Conservation (phyloP, 1,140 invertebrate genomes). For the Plutomurus gul region DNA sequence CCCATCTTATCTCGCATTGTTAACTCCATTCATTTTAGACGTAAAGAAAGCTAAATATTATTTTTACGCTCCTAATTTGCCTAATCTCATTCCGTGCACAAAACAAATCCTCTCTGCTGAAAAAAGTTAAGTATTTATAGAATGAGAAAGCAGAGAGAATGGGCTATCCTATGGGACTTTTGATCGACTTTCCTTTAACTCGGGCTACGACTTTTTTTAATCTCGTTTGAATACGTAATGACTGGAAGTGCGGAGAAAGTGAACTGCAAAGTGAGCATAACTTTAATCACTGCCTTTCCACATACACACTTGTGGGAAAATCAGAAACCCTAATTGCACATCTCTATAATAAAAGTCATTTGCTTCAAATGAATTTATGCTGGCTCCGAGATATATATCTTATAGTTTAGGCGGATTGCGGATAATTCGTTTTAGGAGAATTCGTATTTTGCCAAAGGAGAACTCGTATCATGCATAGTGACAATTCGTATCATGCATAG, state of each 20-base stretch:
- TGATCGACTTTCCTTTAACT: neutral
- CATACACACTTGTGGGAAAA: neutral
- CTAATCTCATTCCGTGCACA: neutral
- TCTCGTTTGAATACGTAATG: constrained; percentile 16
- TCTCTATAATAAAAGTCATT: neutral
- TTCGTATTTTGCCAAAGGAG: too few relatives aligned
- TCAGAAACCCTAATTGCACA: neutral
- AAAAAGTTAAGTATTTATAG: neutral
- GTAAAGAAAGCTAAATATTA: neutral
- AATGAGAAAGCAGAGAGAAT: constrained; percentile 10
- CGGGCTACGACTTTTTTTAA: neutral
- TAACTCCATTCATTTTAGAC: neutral
- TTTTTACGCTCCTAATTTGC: neutral
- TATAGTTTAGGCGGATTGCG: too few relatives aligned
- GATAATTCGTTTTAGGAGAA: too few relatives aligned
- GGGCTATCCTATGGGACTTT: constrained; percentile 4
- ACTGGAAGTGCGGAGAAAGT: neutral
- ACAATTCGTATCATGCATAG: too few relatives aligned
- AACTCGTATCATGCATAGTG: too few relatives aligned
- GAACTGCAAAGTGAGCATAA: neutral
- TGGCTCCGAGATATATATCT: too few relatives aligned
- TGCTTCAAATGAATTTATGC: too few relatives aligned
- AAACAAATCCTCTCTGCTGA: neutral
- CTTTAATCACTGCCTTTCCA: neutral
- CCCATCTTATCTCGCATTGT: too few relatives aligned